Percentiles rank a stretch among this genome's conserved stretches.
Conservation (phyloP, 2,888 invertebrate genomes). For the Erebia ligea region DNA sequence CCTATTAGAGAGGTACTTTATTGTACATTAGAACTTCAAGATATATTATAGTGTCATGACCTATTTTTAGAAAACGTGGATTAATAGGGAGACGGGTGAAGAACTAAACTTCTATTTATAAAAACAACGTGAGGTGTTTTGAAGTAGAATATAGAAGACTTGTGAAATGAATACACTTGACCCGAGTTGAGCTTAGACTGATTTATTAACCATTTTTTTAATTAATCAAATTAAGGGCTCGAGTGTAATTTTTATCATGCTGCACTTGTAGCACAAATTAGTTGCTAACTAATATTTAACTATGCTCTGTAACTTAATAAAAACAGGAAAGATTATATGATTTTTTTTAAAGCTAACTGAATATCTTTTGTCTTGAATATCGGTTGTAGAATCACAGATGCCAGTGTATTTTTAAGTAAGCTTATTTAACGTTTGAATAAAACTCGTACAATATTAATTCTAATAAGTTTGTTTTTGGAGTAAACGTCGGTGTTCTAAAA, state of each 20-base stretch:
- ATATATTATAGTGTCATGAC: not conserved
- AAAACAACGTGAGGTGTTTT: no score
- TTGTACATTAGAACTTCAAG: not conserved
- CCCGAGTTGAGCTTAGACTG: no score
- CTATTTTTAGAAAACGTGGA: not conserved
- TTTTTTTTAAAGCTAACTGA: not conserved
- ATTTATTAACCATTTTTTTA: no score
- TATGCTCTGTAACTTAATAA: not conserved
- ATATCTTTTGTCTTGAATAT: not conserved
- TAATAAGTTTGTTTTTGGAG: not conserved
- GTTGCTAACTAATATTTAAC: not conserved
- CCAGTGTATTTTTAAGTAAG: constrained; percentile 5
- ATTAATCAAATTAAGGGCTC: no score
- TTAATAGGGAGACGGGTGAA: not conserved
- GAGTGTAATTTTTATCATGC: not conserved
- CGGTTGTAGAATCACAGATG: not conserved
- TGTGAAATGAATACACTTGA: no score
- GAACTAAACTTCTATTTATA: not conserved
- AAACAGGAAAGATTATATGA: not conserved
- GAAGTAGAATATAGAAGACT: no score
- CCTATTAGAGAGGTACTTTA: constrained; percentile 65
- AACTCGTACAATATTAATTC: not conserved
- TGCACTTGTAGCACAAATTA: not conserved
- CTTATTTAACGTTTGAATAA: not conserved
- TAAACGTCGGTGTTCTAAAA: not conserved